phyloP scores from a whole-genome alignment of 2,797 vertebrate species.

The Rhynchonycteris naso region DNA sequence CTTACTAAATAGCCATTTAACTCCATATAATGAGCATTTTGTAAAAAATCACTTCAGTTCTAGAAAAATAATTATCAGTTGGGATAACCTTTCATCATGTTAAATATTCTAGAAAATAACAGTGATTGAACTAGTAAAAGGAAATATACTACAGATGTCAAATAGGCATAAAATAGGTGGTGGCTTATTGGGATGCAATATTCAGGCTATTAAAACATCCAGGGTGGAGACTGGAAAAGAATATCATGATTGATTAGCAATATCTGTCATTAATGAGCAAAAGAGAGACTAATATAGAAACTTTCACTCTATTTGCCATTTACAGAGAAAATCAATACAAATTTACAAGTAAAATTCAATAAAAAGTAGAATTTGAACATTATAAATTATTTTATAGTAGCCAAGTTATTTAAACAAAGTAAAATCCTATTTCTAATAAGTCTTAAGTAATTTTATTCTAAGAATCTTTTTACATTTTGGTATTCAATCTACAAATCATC shows the following conservation, averaged over 20 bases:
- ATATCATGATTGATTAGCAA: not conserved
- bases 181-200: not conserved
- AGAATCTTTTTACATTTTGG: not conserved
- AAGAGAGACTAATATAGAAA: not conserved
- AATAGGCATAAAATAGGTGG: not conserved
- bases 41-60: not conserved
- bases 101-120: slow-evolving; percentile 20
- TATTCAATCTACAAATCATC: not conserved
- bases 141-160: not conserved
- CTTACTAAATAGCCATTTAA: not conserved
- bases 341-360: not conserved
- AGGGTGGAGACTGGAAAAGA: not conserved
- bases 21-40: not conserved
- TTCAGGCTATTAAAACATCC: not conserved
- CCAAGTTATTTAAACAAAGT: not conserved
- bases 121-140: not conserved
- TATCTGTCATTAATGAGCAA: not conserved
- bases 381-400: not conserved
- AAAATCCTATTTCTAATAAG: not conserved
- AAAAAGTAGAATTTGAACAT: not conserved
- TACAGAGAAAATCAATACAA: not conserved
- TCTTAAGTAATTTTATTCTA: not conserved
- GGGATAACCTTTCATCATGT: not conserved
- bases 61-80: not conserved
- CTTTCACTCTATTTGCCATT: not conserved